Conservation (phyloP, 1,140 invertebrate species). For the Drepana arcuata region DNA sequence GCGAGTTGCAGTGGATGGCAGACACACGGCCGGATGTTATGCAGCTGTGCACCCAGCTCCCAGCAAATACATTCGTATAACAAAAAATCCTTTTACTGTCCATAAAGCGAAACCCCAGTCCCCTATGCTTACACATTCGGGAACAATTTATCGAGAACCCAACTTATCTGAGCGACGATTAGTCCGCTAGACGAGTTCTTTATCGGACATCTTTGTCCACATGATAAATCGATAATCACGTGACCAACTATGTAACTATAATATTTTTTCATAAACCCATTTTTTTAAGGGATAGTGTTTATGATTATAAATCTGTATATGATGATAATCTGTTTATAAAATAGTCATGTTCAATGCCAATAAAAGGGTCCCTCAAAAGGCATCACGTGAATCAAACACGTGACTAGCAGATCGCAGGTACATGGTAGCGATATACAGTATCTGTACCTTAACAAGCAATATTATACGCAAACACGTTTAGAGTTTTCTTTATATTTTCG, state of each 20-base stretch:
- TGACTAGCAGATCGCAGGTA: not conserved
- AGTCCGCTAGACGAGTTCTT: conserved; percentile 1
- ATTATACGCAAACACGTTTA: not conserved
- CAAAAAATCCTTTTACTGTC: conserved; percentile 8
- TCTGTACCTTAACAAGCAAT: conserved; percentile 2
- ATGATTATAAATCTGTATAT: no score
- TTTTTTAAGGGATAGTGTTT: no score
- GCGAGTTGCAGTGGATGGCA: no score
- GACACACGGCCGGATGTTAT: conserved; percentile 5
- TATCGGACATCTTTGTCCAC: conserved; percentile 6
- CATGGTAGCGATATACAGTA: conserved; percentile 1
- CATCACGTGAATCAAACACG: no score
- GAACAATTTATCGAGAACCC: conserved; percentile 1
- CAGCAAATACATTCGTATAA: conserved; percentile 2
- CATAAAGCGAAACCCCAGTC: not conserved
- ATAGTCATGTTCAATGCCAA: no score
- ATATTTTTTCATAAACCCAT: conserved; percentile 7
- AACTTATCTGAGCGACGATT: conserved; percentile 7
- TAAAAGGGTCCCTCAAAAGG: no score
- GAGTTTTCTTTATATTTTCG: conserved; percentile 2
- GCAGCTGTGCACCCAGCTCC: conserved; percentile 17
- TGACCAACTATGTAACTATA: conserved; percentile 2
- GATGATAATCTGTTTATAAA: no score
- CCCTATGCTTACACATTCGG: conserved; percentile 3
- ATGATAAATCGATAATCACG: conserved; percentile 4